Conservation (phyloP, 2,113 vertebrate species). For the Hippocampus guttulatus region DNA sequence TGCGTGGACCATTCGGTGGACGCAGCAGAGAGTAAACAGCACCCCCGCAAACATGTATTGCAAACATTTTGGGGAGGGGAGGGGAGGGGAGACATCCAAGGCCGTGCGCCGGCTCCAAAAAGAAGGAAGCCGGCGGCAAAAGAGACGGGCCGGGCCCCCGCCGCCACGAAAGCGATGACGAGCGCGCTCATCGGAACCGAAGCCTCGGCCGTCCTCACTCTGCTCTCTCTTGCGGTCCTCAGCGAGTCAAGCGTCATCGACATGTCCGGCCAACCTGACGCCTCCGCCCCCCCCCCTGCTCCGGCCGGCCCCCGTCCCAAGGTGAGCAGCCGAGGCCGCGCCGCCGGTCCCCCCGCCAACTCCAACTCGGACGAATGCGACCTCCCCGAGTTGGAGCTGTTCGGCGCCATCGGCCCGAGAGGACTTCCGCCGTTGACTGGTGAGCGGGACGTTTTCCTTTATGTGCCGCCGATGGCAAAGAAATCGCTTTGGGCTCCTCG, state of each 20-base stretch:
- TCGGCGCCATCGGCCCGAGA: constrained; percentile 68
- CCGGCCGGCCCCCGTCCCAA: constrained; percentile 49
- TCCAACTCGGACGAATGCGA: constrained; percentile 78
- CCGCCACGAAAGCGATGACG: not conserved
- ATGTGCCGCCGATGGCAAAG: too few species aligned
- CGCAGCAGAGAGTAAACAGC: not conserved
- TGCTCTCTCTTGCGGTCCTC: constrained; percentile 12
- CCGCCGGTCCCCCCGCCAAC: constrained; percentile 62
- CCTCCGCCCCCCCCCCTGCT: constrained; percentile 18
- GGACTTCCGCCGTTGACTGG: constrained; percentile 74
- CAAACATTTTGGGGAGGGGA: not conserved
- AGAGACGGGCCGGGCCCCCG: too few species aligned
- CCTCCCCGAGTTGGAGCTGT: constrained; percentile 78
- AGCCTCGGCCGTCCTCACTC: not conserved
- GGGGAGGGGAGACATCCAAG: too few species aligned
- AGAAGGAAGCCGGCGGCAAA: too few species aligned
- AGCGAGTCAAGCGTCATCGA: not conserved
- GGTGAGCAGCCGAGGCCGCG: constrained; percentile 73
- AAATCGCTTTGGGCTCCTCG: too few species aligned
- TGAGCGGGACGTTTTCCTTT: constrained; percentile 43
- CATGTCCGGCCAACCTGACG: constrained; percentile 31
- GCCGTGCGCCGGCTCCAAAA: too few species aligned
- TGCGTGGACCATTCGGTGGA: not conserved
- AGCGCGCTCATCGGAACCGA: too few species aligned
- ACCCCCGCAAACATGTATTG: too few species aligned